phyloP scores from a whole-genome alignment of 2,797 vertebrate genomes.

The Limosa lapponica region DNA sequence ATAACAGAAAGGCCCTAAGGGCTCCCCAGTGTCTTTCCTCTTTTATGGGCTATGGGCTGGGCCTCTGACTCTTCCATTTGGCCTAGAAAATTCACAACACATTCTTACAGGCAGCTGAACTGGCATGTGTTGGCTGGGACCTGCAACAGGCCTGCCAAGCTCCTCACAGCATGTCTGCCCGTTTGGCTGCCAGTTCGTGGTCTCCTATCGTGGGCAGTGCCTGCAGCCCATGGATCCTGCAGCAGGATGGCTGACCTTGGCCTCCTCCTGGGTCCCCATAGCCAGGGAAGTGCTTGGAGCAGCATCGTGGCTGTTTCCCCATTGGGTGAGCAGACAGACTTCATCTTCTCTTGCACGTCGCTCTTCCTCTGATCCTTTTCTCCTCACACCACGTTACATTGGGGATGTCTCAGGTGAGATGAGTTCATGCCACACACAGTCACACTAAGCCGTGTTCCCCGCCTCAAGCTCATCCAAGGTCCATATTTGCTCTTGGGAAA shows the following conservation, averaged over 20 bases:
- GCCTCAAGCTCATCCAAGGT: not conserved
- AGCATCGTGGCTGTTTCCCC: not conserved
- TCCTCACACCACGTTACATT: accelerated
- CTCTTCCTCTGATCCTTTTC: not conserved
- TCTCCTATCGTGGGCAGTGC: accelerated
- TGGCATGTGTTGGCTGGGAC: not conserved
- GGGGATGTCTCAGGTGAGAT: not conserved
- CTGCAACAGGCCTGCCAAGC: not conserved
- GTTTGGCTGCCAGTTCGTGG: accelerated
- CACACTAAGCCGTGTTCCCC: not conserved
- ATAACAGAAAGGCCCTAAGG: not conserved
- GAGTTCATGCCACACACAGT: not conserved
- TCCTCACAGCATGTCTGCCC: accelerated
- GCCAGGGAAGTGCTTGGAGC: accelerated
- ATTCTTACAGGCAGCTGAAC: not conserved
- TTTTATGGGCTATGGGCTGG: not conserved
- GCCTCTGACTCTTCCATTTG: not conserved
- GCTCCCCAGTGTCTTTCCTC: not conserved
- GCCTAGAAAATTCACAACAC: not conserved
- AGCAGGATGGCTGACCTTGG: not conserved
- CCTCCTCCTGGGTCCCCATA: not conserved
- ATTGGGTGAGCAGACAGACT: accelerated
- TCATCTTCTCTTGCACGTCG: not conserved
- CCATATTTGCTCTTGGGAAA: not conserved
- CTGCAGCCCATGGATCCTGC: accelerated